Base-by-base conservation (phyloP, 1,140 invertebrate species). In the Zaprionus capensis region DNA sequence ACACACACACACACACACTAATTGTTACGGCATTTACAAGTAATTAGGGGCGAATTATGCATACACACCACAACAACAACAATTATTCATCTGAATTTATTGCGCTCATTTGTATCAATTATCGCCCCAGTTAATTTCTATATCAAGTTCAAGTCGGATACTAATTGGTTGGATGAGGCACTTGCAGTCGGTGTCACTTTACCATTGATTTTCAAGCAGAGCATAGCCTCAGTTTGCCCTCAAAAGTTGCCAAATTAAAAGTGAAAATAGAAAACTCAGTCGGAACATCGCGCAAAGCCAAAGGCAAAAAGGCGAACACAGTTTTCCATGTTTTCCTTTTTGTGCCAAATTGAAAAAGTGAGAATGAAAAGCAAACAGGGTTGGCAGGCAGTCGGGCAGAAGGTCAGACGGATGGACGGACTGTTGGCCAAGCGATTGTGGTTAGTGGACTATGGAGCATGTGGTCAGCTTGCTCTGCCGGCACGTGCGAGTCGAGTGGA, bases 401-500 rank as follows among this genome's bases (percentile, higher is more conserved):
- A 4, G 36, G 14, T 17, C 0, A 6, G 41, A 41, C 5, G 0
- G n/a, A 44, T 7, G 6, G n/a, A 44, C 41, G 6, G 3, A 49
- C 46, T 38, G 22, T 31, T 49, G 36, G 31, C 12, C 66, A 69
- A 49, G 36, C 34, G 53, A 7, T 31, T 62, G 24, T 24, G 65
- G 14, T 4, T 4, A 20, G n/a, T 68, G 38, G 66, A 4, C 51
- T 46, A 1, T 46, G 41, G 20, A 58, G 28, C 41, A 46, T 24
- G 28, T 63, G 17, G 46, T 51, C 36, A 28, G 28, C 12, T 36
- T 4, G 11, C 20, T 5, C 46, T 44, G 61, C 57, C 22, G 17
- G 15, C 71, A 86, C 84, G 83, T 84, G 81, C 68, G 61, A 59
- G 15, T 44, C 49, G 66, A 71, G 70, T 68, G 66, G 73, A 73